These are phyloP conservation scores for Nematolebias whitei DNA, from an alignment of 2,113 vertebrate species.

Conservation along the genomic window DNA sequence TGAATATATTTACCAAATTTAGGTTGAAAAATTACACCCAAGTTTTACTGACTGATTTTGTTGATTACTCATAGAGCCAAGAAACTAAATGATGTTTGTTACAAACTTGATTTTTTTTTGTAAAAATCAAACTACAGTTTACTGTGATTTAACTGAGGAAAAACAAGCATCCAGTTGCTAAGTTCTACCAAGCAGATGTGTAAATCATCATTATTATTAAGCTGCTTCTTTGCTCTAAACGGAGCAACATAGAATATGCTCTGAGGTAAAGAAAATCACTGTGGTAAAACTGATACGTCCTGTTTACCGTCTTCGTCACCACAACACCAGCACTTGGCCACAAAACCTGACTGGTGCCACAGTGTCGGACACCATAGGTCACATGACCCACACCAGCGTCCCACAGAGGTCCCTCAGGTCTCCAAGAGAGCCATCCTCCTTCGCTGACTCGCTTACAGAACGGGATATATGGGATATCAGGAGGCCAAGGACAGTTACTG, in stretches of 20 bases:
- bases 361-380: conserved; percentile 68
- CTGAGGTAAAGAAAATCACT: conserved; percentile 44
- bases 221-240: not conserved
- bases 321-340: conserved; percentile 65
- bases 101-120: not conserved
- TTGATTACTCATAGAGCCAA: too few species aligned
- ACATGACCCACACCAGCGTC: conserved; percentile 65
- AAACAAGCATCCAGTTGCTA: not conserved
- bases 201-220: not conserved
- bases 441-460: conserved; percentile 19
- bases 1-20: too few species aligned
- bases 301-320: conserved; percentile 63
- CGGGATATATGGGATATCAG: conserved; percentile 63
- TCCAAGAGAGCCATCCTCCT: conserved; percentile 49
- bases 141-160: not conserved
- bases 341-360: conserved; percentile 73
- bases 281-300: conserved; percentile 59
- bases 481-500: conserved; percentile 55
- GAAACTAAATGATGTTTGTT: too few species aligned
- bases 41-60: too few species aligned
- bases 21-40: too few species aligned
- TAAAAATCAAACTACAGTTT: not conserved
- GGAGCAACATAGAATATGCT: conserved; percentile 1
- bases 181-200: not conserved
- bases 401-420: conserved; percentile 61